Evolutionary conservation across 2,888 invertebrate genomes (phyloP).

Genomic region (Creontiades dilutus): DNA sequence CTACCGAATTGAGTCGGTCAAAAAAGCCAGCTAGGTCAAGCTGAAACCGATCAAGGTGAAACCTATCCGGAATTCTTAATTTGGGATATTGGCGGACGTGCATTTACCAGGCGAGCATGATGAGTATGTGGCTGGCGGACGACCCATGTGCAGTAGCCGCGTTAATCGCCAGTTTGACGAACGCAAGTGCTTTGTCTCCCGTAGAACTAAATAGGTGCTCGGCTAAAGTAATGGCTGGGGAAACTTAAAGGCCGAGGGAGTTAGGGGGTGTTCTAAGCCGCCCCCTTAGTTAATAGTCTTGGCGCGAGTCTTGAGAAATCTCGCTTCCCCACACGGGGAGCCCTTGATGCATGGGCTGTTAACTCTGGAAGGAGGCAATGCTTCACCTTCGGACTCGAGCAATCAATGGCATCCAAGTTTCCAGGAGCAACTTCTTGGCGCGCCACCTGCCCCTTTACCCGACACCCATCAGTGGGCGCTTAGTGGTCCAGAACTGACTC

Average conservation of each 20-base stretch:
- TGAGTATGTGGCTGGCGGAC: background rate
- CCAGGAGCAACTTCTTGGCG: constrained; percentile 20
- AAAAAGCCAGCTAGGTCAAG: too few relatives aligned
- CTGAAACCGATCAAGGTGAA: too few relatives aligned
- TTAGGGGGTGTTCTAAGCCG: background rate
- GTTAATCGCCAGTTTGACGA: constrained; percentile 24
- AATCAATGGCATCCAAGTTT: constrained; percentile 52
- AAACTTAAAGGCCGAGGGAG: constrained; percentile 38
- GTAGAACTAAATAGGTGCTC: constrained; percentile 58
- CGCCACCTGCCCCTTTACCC: background rate
- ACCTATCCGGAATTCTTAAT: too few relatives aligned
- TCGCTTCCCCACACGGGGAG: constrained; percentile 54
- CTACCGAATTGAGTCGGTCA: too few relatives aligned
- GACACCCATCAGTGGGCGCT: background rate
- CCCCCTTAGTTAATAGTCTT: constrained; percentile 63
- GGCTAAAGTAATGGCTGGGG: constrained; percentile 53
- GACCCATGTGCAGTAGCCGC: background rate
- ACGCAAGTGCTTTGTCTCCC: background rate
- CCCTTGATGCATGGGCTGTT: constrained; percentile 62
- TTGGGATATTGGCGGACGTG: too few relatives aligned
- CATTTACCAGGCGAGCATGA: background rate
- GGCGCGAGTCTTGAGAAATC: constrained; percentile 64
- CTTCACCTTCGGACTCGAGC: constrained; percentile 57
- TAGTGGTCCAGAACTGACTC: background rate
- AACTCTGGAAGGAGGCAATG: constrained; percentile 40